Percentiles rank a stretch among this genome's conserved stretches.
phyloP scores from a whole-genome alignment of 2,888 invertebrate species.

The Cephus pulcher region DNA sequence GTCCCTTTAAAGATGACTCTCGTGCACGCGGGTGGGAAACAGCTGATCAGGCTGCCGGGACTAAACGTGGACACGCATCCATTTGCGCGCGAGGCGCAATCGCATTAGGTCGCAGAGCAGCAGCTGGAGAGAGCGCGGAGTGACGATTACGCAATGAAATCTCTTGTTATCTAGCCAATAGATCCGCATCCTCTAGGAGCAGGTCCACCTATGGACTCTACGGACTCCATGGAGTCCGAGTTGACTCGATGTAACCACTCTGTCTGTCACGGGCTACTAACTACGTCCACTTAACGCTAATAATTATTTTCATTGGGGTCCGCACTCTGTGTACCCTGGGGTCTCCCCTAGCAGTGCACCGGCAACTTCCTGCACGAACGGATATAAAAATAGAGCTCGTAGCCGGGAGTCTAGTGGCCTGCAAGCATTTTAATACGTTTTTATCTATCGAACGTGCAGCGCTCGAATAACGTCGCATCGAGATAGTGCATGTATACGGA shows the following conservation, averaged over 20 bases:
- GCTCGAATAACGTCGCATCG: no score
- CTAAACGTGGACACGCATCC: no score
- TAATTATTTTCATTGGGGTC: constrained; percentile 65
- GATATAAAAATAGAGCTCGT: constrained; percentile 65
- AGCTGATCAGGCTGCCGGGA: no score
- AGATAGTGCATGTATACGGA: no score
- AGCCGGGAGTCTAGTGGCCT: constrained; percentile 26
- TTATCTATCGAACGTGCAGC: no score
- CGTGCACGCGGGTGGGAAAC: no score
- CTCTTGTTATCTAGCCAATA: constrained; percentile 63
- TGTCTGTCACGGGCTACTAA: constrained; percentile 54
- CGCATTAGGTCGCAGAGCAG: no score
- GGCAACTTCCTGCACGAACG: constrained; percentile 64
- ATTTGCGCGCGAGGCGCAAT: no score
- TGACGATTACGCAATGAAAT: constrained; percentile 63
- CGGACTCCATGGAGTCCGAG: constrained; percentile 10
- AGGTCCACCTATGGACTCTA: constrained; percentile 32
- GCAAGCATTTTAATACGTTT: neutral
- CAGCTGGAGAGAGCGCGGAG: no score
- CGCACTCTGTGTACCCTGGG: constrained; percentile 29
- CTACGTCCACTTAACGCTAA: constrained; percentile 65
- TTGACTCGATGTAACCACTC: constrained; percentile 59
- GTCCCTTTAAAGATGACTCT: no score
- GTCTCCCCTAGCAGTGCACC: constrained; percentile 48
- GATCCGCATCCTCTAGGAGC: constrained; percentile 61